phyloP scores from a whole-genome alignment of 1,140 invertebrate species.

The Spodoptera frugiperda region DNA sequence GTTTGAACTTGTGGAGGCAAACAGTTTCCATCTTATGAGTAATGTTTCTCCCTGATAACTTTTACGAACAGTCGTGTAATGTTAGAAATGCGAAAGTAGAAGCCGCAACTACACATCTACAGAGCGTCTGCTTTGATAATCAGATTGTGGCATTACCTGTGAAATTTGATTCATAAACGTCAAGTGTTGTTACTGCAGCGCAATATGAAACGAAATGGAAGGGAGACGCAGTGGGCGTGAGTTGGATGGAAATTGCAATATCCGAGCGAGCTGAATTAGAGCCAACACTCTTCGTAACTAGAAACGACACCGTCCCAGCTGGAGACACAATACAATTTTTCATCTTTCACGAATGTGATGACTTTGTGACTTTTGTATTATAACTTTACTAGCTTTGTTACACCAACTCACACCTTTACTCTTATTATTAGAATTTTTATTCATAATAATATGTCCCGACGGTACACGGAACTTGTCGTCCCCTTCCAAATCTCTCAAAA shows the following conservation, averaged over 20 bases:
- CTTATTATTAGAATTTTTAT: background rate
- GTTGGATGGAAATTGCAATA: constrained; percentile 75
- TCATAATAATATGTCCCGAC: background rate
- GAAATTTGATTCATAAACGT: constrained; percentile 53
- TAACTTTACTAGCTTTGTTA: background rate
- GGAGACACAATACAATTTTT: constrained; percentile 41
- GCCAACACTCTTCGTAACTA: constrained; percentile 48
- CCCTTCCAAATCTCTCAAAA: too few relatives aligned
- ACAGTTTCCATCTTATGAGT: background rate
- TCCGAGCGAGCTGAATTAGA: constrained; percentile 68
- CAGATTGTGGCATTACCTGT: constrained; percentile 33
- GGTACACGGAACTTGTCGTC: too few relatives aligned
- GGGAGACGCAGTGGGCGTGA: constrained; percentile 60
- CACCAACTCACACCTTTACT: background rate
- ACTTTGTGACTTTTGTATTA: constrained; percentile 22
- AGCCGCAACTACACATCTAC: background rate
- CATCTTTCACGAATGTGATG: constrained; percentile 25
- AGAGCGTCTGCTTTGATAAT: constrained; percentile 20
- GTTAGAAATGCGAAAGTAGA: background rate
- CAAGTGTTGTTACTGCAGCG: constrained; percentile 60
- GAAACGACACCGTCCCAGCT: constrained; percentile 46
- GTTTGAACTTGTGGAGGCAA: constrained; percentile 34
- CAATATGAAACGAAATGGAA: constrained; percentile 72
- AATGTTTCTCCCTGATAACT: constrained; percentile 20
- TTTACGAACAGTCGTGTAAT: background rate